These are phyloP conservation scores for Eupithecia exiguata DNA, from an alignment of 2,888 invertebrate genomes.

Conservation along the genomic window DNA sequence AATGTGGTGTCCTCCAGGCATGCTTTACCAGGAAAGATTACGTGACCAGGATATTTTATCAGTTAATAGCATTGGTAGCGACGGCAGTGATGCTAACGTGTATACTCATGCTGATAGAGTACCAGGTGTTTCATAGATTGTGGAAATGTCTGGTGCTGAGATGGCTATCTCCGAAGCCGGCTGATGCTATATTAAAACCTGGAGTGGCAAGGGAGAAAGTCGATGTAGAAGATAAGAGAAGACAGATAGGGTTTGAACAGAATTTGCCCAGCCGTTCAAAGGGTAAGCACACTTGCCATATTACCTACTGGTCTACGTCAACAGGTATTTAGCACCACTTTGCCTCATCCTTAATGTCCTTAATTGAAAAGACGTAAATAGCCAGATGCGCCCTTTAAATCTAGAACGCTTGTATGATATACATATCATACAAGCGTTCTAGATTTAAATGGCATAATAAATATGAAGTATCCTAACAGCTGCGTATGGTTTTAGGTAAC, in stretches of 20 bases:
- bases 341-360: too few species aligned
- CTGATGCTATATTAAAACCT: conserved; percentile 10
- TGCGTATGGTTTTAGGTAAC: conserved; percentile 41
- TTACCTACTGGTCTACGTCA: neutral
- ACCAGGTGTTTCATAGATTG: conserved; percentile 55
- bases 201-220: conserved; percentile 54
- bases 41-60: conserved; percentile 59
- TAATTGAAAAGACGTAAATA: too few species aligned
- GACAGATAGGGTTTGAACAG: conserved; percentile 39
- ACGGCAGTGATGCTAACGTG: conserved; percentile 54
- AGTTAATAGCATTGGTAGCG: conserved; percentile 56
- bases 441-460: too few species aligned
- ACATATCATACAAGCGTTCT: too few species aligned
- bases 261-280: neutral
- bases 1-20: conserved; percentile 70
- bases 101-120: conserved; percentile 65
- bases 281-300: neutral
- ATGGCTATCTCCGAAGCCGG: conserved; percentile 31
- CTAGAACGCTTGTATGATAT: too few species aligned
- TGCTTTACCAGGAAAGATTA: conserved; percentile 64
- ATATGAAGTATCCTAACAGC: neutral
- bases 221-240: conserved; percentile 54
- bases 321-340: neutral
- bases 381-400: too few species aligned
- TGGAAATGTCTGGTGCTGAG: conserved; percentile 44